Percentiles rank a stretch among this genome's conserved stretches.
Conservation (phyloP, 2,888 invertebrate species). For the Campoplex nolae region DNA sequence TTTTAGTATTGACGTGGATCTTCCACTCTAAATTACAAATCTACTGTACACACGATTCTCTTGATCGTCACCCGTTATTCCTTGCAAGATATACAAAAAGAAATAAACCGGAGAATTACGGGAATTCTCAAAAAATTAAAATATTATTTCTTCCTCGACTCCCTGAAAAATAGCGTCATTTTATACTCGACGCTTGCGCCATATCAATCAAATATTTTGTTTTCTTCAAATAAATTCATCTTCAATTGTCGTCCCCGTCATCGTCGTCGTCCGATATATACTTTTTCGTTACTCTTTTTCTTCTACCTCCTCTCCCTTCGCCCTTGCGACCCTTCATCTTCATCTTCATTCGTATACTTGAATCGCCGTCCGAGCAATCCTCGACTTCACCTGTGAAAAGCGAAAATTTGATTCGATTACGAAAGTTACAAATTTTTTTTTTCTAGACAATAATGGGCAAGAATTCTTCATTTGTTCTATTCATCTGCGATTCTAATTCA, state of each 20-base stretch:
- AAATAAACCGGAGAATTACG: background rate
- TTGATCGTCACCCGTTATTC: slow-evolving; percentile 41
- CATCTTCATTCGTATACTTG: slow-evolving; percentile 91
- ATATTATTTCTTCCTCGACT: background rate
- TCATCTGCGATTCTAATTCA: background rate
- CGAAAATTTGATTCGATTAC: background rate
- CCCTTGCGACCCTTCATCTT: slow-evolving; percentile 87
- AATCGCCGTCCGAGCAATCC: slow-evolving; percentile 88
- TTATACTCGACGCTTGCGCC: background rate
- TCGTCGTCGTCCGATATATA: slow-evolving; percentile 89
- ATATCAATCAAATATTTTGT: slow-evolving; percentile 4
- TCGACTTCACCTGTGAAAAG: slow-evolving; percentile 83
- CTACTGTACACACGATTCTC: slow-evolving; percentile 63
- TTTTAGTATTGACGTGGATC: slow-evolving; percentile 15
- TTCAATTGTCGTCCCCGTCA: slow-evolving; percentile 87
- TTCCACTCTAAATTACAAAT: slow-evolving; percentile 42
- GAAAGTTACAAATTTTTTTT: background rate
- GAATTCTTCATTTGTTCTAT: too few species aligned
- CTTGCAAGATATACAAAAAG: slow-evolving; percentile 49
- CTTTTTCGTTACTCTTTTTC: slow-evolving; percentile 87
- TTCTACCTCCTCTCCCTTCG: slow-evolving; percentile 86
- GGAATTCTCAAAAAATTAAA: slow-evolving; percentile 5
- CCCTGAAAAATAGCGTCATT: background rate
- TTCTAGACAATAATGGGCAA: background rate
- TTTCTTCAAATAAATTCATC: slow-evolving; percentile 44